Base-by-base conservation (phyloP, 2,113 vertebrate species). In the Thunnus thynnus region DNA sequence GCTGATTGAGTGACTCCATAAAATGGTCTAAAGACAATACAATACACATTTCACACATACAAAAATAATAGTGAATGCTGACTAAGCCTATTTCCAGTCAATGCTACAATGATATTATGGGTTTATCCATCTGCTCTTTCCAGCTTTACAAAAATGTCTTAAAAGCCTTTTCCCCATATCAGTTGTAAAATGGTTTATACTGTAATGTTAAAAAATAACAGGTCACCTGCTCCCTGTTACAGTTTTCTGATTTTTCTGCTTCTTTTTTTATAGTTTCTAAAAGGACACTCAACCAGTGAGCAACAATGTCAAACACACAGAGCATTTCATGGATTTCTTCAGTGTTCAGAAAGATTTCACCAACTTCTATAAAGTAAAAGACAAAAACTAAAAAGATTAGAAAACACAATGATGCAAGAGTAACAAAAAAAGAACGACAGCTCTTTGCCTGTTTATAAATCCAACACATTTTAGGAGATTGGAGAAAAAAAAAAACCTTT, bases 211-310 rank as follows among this genome's bases (percentile, higher is more conserved):
- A 80, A 78, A 76, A 82, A 76, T 73, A 85, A 66, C 76, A 86
- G 80, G 76, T 90, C 79, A 84, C 73, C 22, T 73, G 72, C 82
- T 90, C 55, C 80, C 77, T 80, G 79, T 58, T 79, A 41, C 17
- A 46, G 47, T 47, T 69, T 46, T 57, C 32, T 3, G 65, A 54
- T 25, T 73, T 61, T 32, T 27, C 52, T 12, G 32, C 20, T n/a
- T 51, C 17, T 18, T 48, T 51, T 61, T 64, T 20, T 16, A 66
- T 32, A 17, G 56, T 63, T 75, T 72, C 71, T 86, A 84, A 90
- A 79, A 88, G 51, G 63, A 91, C 69, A 92, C 94, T 95, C 93
- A 95, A 84, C 94, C 94, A 95, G 94, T 94, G 94, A 95, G 94
- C 89, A 91, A 80, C 77, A 85, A 83, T 56, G 66, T 87, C 13